These are phyloP conservation scores for Heliconius melpomene DNA, from an alignment of 1,140 invertebrate species.

Conservation along the genomic window DNA sequence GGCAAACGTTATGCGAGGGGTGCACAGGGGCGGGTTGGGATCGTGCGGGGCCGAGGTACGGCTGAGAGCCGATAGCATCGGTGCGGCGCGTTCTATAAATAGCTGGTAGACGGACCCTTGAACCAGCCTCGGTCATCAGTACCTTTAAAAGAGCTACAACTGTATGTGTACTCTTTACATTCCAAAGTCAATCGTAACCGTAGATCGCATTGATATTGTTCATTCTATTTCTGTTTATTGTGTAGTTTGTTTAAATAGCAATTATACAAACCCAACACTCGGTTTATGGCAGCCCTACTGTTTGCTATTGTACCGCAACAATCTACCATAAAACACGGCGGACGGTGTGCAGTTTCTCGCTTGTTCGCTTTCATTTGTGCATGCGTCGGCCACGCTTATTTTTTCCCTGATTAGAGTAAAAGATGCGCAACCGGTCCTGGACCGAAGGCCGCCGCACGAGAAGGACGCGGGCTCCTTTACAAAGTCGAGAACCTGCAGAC, in stretches of 20 bases:
- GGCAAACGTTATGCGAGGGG: constrained; percentile 69
- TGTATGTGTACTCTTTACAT: constrained; percentile 52
- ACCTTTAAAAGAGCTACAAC: constrained; percentile 64
- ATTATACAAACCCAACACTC: neutral
- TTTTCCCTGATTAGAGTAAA: constrained; percentile 78
- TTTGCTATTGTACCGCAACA: constrained; percentile 62
- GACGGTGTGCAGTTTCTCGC: constrained; percentile 63
- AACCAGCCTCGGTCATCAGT: constrained; percentile 70
- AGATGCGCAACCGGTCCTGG: constrained; percentile 75
- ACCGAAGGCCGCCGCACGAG: constrained; percentile 70
- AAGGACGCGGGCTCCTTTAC: constrained; percentile 47
- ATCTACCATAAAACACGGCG: constrained; percentile 71
- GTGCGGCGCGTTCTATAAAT: constrained; percentile 74
- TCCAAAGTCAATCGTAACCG: constrained; percentile 41
- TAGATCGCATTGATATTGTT: constrained; percentile 9
- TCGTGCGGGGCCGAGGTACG: constrained; percentile 63
- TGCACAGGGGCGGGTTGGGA: constrained; percentile 71
- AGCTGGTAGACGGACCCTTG: constrained; percentile 72
- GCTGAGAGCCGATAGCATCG: constrained; percentile 73
- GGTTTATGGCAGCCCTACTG: constrained; percentile 43
- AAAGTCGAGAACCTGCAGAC: constrained; percentile 52
- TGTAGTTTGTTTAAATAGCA: neutral
- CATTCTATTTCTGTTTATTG: neutral
- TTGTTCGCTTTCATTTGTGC: constrained; percentile 74
- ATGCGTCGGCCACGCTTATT: constrained; percentile 67